Percentiles rank a stretch among this genome's conserved stretches.
These are phyloP conservation scores for Zaprionus obscuricornis DNA, from an alignment of 2,888 invertebrate species.

Conservation along the genomic window DNA sequence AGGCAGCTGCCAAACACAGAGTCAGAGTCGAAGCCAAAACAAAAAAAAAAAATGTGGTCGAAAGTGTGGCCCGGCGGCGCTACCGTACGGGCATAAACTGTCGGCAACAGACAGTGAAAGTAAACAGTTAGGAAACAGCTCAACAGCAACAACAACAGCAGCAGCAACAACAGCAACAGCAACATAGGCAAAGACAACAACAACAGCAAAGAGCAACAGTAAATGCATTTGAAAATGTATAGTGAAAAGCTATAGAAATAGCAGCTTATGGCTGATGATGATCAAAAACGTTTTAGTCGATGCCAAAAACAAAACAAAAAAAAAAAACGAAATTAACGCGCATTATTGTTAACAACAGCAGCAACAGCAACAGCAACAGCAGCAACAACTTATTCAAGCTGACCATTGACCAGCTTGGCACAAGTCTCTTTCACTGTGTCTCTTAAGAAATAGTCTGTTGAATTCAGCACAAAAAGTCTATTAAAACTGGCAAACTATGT, in stretches of 20 bases:
- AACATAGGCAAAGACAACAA: constrained; percentile 12
- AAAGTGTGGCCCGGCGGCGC: constrained; percentile 59
- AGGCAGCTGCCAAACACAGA: constrained; percentile 24
- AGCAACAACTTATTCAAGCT: constrained; percentile 54
- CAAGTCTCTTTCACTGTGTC: neutral
- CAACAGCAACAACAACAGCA: constrained; percentile 27
- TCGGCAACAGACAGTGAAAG: constrained; percentile 69
- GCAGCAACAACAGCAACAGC: constrained; percentile 30
- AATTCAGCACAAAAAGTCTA: constrained; percentile 44
- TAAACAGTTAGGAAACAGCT: constrained; percentile 64
- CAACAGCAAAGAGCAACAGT: constrained; percentile 20
- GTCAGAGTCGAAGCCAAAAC: too few species aligned
- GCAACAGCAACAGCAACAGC: too few species aligned
- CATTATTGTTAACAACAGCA: constrained; percentile 52
- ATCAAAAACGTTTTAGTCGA: constrained; percentile 39
- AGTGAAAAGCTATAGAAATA: constrained; percentile 62
- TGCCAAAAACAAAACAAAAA: constrained; percentile 15
- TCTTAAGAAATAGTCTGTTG: constrained; percentile 31
- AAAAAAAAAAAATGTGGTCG: constrained; percentile 44
- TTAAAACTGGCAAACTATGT: constrained; percentile 58
- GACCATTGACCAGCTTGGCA: constrained; percentile 48
- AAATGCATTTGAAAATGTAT: constrained; percentile 57
- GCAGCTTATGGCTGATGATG: constrained; percentile 50
- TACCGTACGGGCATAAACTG: constrained; percentile 53
- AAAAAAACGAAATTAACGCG: constrained; percentile 51